Conservation (phyloP, 64 coral and sea anemone species). For the Montipora cactus region DNA sequence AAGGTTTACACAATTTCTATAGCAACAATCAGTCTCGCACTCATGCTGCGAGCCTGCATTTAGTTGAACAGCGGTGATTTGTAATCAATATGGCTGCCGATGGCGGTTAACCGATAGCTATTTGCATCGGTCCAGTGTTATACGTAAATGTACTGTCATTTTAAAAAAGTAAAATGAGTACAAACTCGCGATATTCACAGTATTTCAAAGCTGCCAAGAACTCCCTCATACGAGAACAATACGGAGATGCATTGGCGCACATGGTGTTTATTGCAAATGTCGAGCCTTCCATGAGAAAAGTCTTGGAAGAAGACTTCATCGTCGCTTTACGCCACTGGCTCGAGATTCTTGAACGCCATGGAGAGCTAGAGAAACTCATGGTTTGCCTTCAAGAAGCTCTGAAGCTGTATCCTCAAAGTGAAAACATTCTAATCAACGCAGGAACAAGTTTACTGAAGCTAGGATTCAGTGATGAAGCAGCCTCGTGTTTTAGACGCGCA, state of each 20-base stretch:
- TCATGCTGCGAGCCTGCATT: constrained; percentile 15
- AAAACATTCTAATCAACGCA: constrained; percentile 74
- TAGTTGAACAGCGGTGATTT: constrained; percentile 24
- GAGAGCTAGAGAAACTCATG: constrained; percentile 82
- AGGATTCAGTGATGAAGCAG: constrained; percentile 80
- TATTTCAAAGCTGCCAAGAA: constrained; percentile 67
- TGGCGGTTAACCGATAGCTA: too few relatives aligned
- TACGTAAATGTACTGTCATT: neutral
- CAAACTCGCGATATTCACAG: constrained; percentile 14
- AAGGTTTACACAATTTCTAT: constrained; percentile 47
- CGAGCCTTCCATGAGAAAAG: constrained; percentile 43
- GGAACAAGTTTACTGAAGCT: constrained; percentile 77
- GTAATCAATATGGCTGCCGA: constrained; percentile 59
- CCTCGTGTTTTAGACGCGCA: constrained; percentile 80
- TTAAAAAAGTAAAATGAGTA: neutral
- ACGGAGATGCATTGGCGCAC: constrained; percentile 82
- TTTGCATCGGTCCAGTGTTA: too few relatives aligned
- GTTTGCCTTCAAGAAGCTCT: constrained; percentile 84
- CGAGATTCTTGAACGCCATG: constrained; percentile 74
- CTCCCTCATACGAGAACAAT: constrained; percentile 59
- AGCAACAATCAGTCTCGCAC: constrained; percentile 63
- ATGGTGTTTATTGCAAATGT: constrained; percentile 78
- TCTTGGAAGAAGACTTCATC: constrained; percentile 74
- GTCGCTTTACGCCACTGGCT: constrained; percentile 74
- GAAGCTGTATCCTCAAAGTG: constrained; percentile 75